These are phyloP conservation scores for Leptopterna dolabrata DNA, from an alignment of 2,888 invertebrate species.

Conservation along the genomic window DNA sequence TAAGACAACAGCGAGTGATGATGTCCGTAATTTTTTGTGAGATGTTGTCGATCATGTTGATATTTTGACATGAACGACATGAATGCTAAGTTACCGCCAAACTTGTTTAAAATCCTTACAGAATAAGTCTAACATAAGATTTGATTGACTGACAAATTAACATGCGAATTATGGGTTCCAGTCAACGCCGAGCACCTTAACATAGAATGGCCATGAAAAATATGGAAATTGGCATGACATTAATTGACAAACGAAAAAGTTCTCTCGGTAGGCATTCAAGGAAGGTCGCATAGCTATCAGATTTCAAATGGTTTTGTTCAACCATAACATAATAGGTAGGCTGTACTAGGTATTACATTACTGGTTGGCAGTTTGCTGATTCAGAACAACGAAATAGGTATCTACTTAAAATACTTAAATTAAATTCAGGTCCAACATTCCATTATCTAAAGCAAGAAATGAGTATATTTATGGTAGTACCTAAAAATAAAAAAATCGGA, in stretches of 20 bases:
- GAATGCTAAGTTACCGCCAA: too few relatives aligned
- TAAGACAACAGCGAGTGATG: too few relatives aligned
- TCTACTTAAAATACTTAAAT: neutral
- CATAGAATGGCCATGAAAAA: neutral
- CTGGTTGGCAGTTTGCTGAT: neutral
- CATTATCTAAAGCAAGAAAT: neutral
- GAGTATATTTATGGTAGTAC: neutral
- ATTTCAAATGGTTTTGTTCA: neutral
- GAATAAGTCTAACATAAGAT: too few relatives aligned
- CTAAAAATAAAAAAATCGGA: neutral
- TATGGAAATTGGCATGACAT: neutral
- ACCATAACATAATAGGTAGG: neutral
- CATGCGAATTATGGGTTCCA: too few relatives aligned
- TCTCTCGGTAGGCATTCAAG: too few relatives aligned
- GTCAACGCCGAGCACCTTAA: too few relatives aligned
- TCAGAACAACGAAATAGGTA: neutral
- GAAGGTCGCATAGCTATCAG: neutral
- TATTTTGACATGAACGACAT: too few relatives aligned
- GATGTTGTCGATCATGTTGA: too few relatives aligned
- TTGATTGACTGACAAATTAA: too few relatives aligned
- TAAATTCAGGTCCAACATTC: neutral
- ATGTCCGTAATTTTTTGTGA: too few relatives aligned
- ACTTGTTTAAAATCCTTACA: too few relatives aligned
- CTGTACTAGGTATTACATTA: neutral
- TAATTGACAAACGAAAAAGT: neutral